Evolutionary conservation across 2,113 vertebrate species (phyloP).

Genomic region (Nanger granti): DNA sequence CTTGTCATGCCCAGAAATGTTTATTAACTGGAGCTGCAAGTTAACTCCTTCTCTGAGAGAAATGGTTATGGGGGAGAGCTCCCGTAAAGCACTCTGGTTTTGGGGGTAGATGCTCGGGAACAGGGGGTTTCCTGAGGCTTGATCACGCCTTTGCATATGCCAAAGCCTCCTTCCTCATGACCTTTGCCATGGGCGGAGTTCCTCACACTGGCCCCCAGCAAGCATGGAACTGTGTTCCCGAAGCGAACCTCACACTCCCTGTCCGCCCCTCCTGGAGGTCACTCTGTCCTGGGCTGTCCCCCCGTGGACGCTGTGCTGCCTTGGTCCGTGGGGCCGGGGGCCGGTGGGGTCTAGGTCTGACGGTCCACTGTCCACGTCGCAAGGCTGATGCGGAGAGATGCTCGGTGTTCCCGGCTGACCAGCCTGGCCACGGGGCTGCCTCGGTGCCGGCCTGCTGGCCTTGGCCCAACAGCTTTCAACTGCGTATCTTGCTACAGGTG

Average conservation of each 20-base stretch:
- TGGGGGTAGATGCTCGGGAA: too few species aligned
- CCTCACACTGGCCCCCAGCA: too few species aligned
- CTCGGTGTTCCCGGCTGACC: background rate
- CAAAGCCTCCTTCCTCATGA: too few species aligned
- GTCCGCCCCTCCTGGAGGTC: fast-evolving
- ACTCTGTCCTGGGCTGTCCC: too few species aligned
- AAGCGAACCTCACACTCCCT: fast-evolving
- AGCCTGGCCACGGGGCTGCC: fast-evolving
- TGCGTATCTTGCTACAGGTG: background rate
- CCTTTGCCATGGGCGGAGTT: too few species aligned
- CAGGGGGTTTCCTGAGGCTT: too few species aligned
- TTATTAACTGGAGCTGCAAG: too few species aligned
- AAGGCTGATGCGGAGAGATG: fast-evolving
- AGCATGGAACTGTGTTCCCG: fast-evolving
- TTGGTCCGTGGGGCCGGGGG: background rate
- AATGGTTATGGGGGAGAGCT: too few species aligned
- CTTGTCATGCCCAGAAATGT: too few species aligned
- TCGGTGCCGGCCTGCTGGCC: fast-evolving
- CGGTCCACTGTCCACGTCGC: fast-evolving
- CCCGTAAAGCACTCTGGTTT: too few species aligned
- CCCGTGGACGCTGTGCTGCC: fast-evolving
- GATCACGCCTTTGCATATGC: too few species aligned
- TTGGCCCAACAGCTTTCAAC: background rate
- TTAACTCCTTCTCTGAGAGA: too few species aligned
- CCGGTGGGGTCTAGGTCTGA: background rate